Percentiles rank a stretch among this genome's conserved stretches.
These are phyloP conservation scores for Vidua chalybeata DNA, from an alignment of 2,113 vertebrate species.

Conservation along the genomic window DNA sequence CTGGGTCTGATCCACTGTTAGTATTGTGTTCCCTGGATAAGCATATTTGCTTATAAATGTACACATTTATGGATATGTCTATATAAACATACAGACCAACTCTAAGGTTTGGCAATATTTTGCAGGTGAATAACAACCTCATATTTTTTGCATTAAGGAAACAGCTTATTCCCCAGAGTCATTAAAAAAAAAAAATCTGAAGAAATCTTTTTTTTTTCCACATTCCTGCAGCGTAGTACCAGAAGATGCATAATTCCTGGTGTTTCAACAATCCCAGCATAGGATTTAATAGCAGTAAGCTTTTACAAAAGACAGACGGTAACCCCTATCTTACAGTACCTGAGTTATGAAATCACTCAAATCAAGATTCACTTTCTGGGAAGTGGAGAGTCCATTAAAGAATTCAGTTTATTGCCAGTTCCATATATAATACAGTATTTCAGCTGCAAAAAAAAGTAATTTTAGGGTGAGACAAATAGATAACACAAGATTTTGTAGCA, in stretches of 20 bases:
- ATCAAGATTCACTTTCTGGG: neutral
- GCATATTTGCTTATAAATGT: neutral
- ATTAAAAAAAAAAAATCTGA: neutral
- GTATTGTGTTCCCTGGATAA: neutral
- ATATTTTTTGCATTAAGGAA: neutral
- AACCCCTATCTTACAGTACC: neutral
- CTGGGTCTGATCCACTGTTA: neutral
- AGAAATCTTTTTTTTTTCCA: neutral
- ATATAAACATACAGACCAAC: neutral
- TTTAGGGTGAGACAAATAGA: neutral
- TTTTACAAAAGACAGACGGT: neutral
- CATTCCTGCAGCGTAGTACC: neutral
- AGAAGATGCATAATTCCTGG: neutral
- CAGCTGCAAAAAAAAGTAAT: neutral
- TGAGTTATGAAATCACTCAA: neutral
- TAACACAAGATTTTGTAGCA: neutral
- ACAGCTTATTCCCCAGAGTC: neutral
- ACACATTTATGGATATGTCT: neutral
- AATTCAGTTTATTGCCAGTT: neutral
- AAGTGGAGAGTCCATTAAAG: neutral
- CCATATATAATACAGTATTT: neutral
- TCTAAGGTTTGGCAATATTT: neutral
- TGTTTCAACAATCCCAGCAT: neutral
- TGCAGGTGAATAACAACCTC: neutral
- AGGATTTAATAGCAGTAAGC: neutral